A percentile compares a stretch with the other conserved stretches of the same genome.
phyloP scores from a whole-genome alignment of 2,113 vertebrate species.

The Microcebus lehilahytsara region DNA sequence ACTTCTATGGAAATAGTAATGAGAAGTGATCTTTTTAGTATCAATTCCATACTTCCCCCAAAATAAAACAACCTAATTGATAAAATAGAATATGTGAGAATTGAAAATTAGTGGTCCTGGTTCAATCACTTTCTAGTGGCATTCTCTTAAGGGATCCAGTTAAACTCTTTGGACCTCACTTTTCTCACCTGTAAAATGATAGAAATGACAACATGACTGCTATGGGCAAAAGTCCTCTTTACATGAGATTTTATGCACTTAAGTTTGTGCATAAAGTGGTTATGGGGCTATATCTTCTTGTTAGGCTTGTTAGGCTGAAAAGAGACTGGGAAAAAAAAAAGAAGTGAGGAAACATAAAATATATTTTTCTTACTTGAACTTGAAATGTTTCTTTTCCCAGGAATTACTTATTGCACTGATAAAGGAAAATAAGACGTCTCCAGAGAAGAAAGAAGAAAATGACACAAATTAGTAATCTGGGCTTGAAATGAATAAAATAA shows the following conservation, averaged over 20 bases:
- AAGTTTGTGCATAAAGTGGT: neutral
- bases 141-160: neutral
- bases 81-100: neutral
- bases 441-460: neutral
- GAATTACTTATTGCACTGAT: neutral
- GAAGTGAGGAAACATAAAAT: neutral
- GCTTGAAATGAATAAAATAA: neutral
- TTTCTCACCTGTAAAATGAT: neutral
- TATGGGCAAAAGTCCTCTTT: neutral
- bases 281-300: neutral
- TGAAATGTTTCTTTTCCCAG: neutral
- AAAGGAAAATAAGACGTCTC: neutral
- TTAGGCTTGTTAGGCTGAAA: neutral
- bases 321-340: neutral
- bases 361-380: neutral
- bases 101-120: neutral
- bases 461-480: neutral
- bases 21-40: neutral
- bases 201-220: neutral
- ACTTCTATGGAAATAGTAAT: neutral
- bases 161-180: neutral
- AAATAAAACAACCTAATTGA: neutral
- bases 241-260: neutral
- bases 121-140: neutral
- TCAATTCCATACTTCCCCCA: neutral